Evolutionary conservation across 2,113 vertebrate genomes (phyloP).

Genomic region (Antechinus stuartii): DNA sequence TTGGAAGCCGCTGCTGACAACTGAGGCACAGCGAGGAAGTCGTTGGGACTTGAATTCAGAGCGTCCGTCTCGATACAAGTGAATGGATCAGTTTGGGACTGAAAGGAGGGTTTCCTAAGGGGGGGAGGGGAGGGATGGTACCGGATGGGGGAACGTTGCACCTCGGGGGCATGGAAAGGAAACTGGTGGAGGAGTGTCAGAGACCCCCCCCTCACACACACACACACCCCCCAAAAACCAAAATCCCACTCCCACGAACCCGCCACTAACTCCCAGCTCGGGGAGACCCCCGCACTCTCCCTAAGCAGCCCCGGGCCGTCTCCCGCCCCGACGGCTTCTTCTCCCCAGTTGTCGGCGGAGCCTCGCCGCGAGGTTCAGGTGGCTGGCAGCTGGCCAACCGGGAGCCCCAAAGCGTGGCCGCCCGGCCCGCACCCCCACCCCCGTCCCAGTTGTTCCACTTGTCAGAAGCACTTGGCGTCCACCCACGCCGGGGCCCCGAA

Average conservation of each 20-base stretch:
- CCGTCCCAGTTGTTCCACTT: neutral
- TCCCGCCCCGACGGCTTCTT: neutral
- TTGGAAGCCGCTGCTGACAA: neutral
- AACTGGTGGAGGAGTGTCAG: neutral
- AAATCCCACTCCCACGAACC: neutral
- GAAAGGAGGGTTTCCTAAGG: neutral
- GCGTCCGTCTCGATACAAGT: neutral
- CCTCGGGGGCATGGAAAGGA: neutral
- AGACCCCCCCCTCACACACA: neutral
- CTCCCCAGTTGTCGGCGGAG: neutral
- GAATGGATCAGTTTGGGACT: neutral
- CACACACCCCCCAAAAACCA: too few species aligned
- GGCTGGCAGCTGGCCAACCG: neutral
- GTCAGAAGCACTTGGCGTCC: neutral
- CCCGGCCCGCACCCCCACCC: neutral
- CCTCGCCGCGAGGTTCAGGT: neutral
- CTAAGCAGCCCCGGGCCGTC: too few species aligned
- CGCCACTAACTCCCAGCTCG: too few species aligned
- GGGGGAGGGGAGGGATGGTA: neutral
- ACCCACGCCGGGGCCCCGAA: neutral
- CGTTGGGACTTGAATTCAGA: neutral
- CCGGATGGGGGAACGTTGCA: neutral
- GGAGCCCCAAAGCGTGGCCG: neutral
- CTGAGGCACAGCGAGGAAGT: too few species aligned
- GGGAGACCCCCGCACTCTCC: too few species aligned